A percentile compares a stretch with the other conserved stretches of the same genome.
Conservation (phyloP, 2,797 vertebrate species). For the Poecilia wingei region DNA sequence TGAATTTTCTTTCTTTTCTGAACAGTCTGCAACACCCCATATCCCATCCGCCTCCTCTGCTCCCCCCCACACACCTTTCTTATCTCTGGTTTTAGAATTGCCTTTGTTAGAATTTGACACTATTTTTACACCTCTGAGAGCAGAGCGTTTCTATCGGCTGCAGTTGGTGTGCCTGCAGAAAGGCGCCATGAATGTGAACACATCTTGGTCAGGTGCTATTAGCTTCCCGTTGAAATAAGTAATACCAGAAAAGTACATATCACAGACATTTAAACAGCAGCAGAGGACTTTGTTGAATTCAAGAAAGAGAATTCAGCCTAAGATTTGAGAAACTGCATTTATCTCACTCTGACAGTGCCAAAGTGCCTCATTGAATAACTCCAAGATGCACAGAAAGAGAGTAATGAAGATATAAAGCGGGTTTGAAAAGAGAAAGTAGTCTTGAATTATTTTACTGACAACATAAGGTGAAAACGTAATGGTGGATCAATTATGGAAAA, state of each 20-base stretch:
- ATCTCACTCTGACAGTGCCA: slow-evolving; percentile 24
- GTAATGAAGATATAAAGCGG: slow-evolving; percentile 14
- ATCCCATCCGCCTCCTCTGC: slow-evolving; percentile 8
- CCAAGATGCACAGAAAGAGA: slow-evolving; percentile 6
- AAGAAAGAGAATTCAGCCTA: slow-evolving; percentile 24
- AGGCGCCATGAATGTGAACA: slow-evolving; percentile 33
- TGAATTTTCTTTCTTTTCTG: slow-evolving; percentile 66
- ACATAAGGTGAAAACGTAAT: slow-evolving; percentile 50
- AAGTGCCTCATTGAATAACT: slow-evolving; percentile 36
- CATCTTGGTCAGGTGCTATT: slow-evolving; percentile 45
- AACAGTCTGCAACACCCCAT: slow-evolving; percentile 33
- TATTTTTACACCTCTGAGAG: slow-evolving; percentile 64
- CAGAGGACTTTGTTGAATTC: slow-evolving; percentile 52
- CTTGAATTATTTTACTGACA: slow-evolving; percentile 46
- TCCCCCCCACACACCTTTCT: slow-evolving; percentile 21
- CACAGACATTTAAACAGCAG: slow-evolving; percentile 25
- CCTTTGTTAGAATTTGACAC: slow-evolving; percentile 74
- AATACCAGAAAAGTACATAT: slow-evolving; percentile 13
- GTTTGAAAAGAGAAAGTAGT: slow-evolving; percentile 11
- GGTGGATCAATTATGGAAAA: slow-evolving; percentile 38
- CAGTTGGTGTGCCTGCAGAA: slow-evolving; percentile 35
- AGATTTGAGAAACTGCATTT: slow-evolving; percentile 35
- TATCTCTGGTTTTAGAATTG: slow-evolving; percentile 56
- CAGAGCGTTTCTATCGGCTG: slow-evolving; percentile 47
- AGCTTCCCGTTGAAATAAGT: slow-evolving; percentile 24